These are phyloP conservation scores for Panzeria rudis DNA, from an alignment of 2,888 invertebrate genomes.

Conservation along the genomic window DNA sequence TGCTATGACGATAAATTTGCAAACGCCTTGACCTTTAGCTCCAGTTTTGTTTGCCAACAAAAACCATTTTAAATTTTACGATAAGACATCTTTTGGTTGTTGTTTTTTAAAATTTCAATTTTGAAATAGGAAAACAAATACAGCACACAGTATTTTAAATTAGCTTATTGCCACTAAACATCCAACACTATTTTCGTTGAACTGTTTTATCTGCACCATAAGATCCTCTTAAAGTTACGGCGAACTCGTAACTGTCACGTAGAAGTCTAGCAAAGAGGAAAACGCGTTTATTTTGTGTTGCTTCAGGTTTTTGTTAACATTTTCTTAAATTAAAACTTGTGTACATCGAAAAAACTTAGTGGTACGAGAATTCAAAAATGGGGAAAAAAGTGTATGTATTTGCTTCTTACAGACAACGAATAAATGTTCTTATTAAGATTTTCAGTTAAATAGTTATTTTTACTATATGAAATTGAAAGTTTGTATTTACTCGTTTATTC, in stretches of 20 bases:
- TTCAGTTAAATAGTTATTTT: too few relatives aligned
- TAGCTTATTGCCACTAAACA: slow-evolving; percentile 46
- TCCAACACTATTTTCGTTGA: slow-evolving; percentile 34
- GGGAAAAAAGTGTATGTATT: too few relatives aligned
- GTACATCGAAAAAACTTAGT: neutral
- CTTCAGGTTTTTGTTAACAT: neutral
- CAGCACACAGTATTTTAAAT: slow-evolving; percentile 41
- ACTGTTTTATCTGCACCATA: slow-evolving; percentile 35
- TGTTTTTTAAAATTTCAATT: slow-evolving; percentile 1
- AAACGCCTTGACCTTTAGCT: slow-evolving; percentile 34
- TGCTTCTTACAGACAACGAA: too few relatives aligned
- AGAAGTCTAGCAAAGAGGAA: slow-evolving; percentile 30
- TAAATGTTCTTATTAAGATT: too few relatives aligned
- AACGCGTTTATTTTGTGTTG: slow-evolving; percentile 19
- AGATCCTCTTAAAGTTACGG: slow-evolving; percentile 42
- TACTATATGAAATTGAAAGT: too few relatives aligned
- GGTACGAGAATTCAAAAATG: too few relatives aligned
- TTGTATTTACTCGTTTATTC: too few relatives aligned
- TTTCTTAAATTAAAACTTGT: neutral
- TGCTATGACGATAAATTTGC: neutral
- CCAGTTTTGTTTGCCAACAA: slow-evolving; percentile 2
- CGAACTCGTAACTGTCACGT: slow-evolving; percentile 59
- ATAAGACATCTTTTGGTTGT: neutral
- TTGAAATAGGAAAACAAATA: slow-evolving; percentile 19
- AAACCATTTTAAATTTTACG: slow-evolving; percentile 14